A percentile compares a stretch with the other conserved stretches of the same genome.
Evolutionary conservation across 2,888 invertebrate species (phyloP).

Genomic region (Diadromus collaris): DNA sequence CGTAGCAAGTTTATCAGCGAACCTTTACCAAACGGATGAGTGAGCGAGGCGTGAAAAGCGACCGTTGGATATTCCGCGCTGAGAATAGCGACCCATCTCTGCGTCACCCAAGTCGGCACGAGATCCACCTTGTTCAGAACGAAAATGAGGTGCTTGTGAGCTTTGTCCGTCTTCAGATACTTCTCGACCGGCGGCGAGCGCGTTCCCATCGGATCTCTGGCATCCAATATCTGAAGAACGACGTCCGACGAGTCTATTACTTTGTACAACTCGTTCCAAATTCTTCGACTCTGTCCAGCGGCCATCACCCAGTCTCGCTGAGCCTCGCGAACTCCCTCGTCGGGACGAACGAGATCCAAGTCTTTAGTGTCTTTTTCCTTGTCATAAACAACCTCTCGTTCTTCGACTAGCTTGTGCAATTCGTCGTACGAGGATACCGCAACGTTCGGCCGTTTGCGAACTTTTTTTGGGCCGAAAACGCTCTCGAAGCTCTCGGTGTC

Average conservation of each 20-base stretch:
- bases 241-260: conserved; percentile 99
- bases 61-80: conserved; percentile 98
- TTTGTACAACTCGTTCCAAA: conserved; percentile 99
- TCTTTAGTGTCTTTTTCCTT: conserved; percentile 87
- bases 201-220: conserved; percentile 98
- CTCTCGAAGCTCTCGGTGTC: conserved; percentile 97
- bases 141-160: conserved; percentile 98
- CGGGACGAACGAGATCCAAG: conserved; percentile 90
- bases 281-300: conserved; percentile 97
- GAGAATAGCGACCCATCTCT: conserved; percentile 97
- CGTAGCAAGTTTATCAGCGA: conserved; percentile 97
- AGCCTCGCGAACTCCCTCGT: conserved; percentile 89
- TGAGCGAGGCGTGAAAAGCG: conserved; percentile 99
- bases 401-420: conserved; percentile 87
- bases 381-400: conserved; percentile 89
- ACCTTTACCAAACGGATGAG: conserved; percentile 99
- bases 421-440: conserved; percentile 89
- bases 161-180: conserved; percentile 95
- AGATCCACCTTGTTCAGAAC: conserved; percentile 98
- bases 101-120: conserved; percentile 99
- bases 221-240: conserved; percentile 96
- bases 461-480: conserved; percentile 97
- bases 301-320: conserved; percentile 97
- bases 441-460: conserved; percentile 93
- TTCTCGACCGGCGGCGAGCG: conserved; percentile 94